These are phyloP conservation scores for Hyperoodon ampullatus DNA, from an alignment of 2,113 vertebrate genomes.

Conservation along the genomic window DNA sequence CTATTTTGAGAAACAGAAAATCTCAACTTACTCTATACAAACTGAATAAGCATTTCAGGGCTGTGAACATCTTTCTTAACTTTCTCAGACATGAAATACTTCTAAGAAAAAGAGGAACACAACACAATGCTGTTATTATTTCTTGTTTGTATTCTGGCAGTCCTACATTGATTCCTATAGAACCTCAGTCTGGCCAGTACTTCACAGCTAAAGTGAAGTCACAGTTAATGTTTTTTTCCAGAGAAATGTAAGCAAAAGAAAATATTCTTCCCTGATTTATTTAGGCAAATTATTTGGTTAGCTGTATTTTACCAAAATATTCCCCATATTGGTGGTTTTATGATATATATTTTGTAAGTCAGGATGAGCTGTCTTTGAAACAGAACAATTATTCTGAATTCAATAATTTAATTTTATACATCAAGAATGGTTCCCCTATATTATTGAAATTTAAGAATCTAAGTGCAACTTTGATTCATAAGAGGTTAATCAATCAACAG, in stretches of 20 bases:
- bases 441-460: constrained; percentile 2
- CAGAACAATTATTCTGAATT: neutral
- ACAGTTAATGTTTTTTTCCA: neutral
- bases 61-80: neutral
- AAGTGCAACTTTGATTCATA: neutral
- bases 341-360: neutral
- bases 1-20: constrained; percentile 55
- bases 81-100: constrained; percentile 36
- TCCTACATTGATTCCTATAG: constrained; percentile 12
- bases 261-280: neutral
- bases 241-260: neutral
- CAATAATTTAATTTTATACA: neutral
- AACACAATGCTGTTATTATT: constrained; percentile 28
- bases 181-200: neutral
- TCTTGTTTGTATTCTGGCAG: constrained; percentile 7
- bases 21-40: neutral
- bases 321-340: neutral
- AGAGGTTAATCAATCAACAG: neutral
- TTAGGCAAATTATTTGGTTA: neutral
- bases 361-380: neutral
- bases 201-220: neutral
- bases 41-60: neutral
- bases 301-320: neutral
- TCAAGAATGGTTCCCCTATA: neutral
- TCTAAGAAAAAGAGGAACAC: constrained; percentile 52